Conservation (phyloP, 2,113 vertebrate species). For the Motacilla tschutschensis region DNA sequence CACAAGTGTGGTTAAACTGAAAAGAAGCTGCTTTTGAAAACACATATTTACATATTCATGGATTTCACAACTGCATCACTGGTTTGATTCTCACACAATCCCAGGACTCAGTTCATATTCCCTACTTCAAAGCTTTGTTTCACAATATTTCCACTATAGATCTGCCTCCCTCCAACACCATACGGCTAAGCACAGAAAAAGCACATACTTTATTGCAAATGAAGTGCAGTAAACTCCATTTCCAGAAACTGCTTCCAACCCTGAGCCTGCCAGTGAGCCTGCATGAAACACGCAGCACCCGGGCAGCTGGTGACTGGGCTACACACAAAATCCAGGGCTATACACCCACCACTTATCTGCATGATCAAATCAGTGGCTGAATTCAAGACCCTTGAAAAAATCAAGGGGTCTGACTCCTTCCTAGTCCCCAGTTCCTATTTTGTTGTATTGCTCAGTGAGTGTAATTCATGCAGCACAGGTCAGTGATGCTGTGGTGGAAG, state of each 20-base stretch:
- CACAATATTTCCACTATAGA: background rate
- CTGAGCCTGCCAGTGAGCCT: background rate
- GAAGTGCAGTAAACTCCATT: background rate
- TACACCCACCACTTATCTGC: fast-evolving
- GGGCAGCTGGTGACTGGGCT: background rate
- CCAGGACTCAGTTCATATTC: background rate
- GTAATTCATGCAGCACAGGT: background rate
- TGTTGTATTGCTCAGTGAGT: fast-evolving
- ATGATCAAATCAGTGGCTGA: background rate
- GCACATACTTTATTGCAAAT: background rate
- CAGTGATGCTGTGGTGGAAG: background rate
- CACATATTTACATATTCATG: background rate
- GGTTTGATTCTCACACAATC: slow-evolving; percentile 10
- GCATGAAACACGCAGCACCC: fast-evolving
- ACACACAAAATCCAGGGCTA: background rate
- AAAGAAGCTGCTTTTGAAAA: background rate
- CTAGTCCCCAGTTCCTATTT: fast-evolving
- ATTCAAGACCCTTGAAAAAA: background rate
- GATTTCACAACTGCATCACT: background rate
- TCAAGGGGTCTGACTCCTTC: background rate
- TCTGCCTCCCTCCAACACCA: background rate
- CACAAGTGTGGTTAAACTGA: background rate
- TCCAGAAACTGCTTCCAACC: background rate
- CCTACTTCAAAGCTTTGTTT: slow-evolving; percentile 21
- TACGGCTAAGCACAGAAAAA: background rate